Percentiles rank a stretch among this genome's conserved stretches.
phyloP scores from a whole-genome alignment of 2,888 invertebrate genomes.

The Cepaea hortensis region DNA sequence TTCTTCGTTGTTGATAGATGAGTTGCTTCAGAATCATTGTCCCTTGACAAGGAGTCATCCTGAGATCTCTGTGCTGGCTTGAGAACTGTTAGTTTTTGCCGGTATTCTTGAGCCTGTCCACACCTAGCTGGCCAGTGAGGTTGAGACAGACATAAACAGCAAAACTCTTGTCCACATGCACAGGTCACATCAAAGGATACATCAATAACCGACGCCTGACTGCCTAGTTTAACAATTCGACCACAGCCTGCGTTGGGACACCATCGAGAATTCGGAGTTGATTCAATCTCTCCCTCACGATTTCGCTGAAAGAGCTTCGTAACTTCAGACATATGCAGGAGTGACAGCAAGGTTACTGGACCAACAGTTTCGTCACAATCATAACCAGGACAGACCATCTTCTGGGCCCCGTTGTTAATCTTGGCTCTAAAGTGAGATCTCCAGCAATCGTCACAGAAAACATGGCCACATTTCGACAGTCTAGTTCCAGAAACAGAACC shows the following conservation, averaged over 20 bases:
- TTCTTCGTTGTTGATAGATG: background rate
- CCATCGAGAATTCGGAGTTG: constrained; percentile 49
- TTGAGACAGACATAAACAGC: constrained; percentile 52
- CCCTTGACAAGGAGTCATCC: background rate
- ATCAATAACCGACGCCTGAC: background rate
- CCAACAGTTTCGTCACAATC: constrained; percentile 49
- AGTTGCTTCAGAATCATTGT: background rate
- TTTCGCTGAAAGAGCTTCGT: constrained; percentile 37
- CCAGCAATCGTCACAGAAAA: constrained; percentile 55
- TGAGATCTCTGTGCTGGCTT: background rate
- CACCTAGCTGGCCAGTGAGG: constrained; percentile 55
- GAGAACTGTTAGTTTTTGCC: constrained; percentile 9
- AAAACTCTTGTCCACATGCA: constrained; percentile 50
- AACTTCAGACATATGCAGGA: constrained; percentile 49
- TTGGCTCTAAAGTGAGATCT: constrained; percentile 42
- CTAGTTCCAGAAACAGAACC: constrained; percentile 41
- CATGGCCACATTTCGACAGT: constrained; percentile 50
- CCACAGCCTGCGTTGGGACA: constrained; percentile 54
- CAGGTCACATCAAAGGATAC: constrained; percentile 40
- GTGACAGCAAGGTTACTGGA: constrained; percentile 48
- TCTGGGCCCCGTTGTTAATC: constrained; percentile 41
- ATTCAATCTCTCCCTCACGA: constrained; percentile 41
- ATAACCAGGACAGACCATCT: constrained; percentile 52
- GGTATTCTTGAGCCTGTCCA: constrained; percentile 49
- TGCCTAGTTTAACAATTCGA: constrained; percentile 44